Evolutionary conservation across 2,888 invertebrate genomes (phyloP), one percentile per base, ranked within the genome.

Genomic region (Cryptocephalus primarius): DNA sequence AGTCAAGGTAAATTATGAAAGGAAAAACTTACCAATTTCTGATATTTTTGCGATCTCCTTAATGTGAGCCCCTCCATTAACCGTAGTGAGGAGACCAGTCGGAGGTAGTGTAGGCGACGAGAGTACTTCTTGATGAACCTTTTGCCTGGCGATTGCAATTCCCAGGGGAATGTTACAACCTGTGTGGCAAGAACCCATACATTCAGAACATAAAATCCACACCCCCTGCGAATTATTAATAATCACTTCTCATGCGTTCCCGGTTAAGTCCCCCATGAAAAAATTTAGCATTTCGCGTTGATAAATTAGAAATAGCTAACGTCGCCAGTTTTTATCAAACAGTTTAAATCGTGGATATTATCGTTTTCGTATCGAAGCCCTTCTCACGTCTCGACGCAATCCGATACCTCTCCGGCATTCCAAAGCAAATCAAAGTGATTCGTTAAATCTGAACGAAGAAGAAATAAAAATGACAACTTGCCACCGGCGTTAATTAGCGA

Each of bases 111-210:
- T 64, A 32, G 67, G 67, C 42, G 67, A 65, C n/a, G 63, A 61
- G 74, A 77, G 60, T 45, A 64, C 54, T 51, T 67, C 66, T 44
- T 64, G 63, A 43, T 64, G 63, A 52, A 80, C 76, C 61, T 88
- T 76, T 66, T 88, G 88, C 55, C 88, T 76, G 42, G 88, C 88
- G 53, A 88, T 85, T 33, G 88, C 88, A 58, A 89, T 88, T 48
- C 88, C 88, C 56, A 89, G 85, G 56, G 88, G 88, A 67, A 88
- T 88, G 50, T 64, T 65, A 47, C 63, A 63, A 39, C 53, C 57
- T 55, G 47, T 32, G 14, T 6, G 10, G 13, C 13, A 10, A 44
- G 44, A 31, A 36, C 14, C 8, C 32, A n/a, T 10, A n/a, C 43
- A 13, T 36, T 8, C 43, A 22, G 3, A 36, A 36, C 2, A 36